Conservation (phyloP, 1,140 invertebrate species). For the Drosophila hydei region DNA sequence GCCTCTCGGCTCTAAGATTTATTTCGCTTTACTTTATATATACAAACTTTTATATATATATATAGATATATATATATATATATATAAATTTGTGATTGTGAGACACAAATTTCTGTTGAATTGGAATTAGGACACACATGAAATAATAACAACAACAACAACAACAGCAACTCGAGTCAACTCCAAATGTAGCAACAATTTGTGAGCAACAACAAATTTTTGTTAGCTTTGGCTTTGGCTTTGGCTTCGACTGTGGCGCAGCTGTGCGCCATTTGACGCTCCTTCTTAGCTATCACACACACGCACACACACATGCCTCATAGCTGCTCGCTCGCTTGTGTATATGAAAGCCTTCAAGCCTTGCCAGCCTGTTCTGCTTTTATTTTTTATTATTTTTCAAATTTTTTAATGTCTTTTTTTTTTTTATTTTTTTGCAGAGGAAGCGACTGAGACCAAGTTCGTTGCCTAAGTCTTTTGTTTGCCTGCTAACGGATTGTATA, state of each 20-base stretch:
- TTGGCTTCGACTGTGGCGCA: conserved; percentile 47
- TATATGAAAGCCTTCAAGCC: conserved; percentile 32
- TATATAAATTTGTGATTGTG: conserved; percentile 58
- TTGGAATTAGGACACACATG: conserved; percentile 81
- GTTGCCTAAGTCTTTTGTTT: conserved; percentile 82
- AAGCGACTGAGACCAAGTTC: conserved; percentile 50
- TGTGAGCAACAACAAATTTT: conserved; percentile 47
- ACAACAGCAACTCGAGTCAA: conserved; percentile 19
- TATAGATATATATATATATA: conserved; percentile 3
- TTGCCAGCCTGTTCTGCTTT: conserved; percentile 24
- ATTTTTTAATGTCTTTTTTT: conserved; percentile 1
- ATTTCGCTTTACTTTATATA: conserved; percentile 72
- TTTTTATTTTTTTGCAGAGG: conserved; percentile 17
- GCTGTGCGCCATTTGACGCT: conserved; percentile 77
- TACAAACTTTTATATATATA: conserved; percentile 22
- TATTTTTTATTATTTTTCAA: conserved; percentile 1
- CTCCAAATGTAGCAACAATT: conserved; percentile 71
- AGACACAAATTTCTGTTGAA: conserved; percentile 81
- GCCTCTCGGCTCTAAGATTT: conserved; percentile 72
- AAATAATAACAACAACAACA: conserved; percentile 57
- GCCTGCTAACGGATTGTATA: conserved; percentile 4
- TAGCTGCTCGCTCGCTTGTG: conserved; percentile 22
- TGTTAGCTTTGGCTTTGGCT: conserved; percentile 30
- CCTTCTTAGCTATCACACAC: conserved; percentile 52
- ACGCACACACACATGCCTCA: conserved; percentile 23